Percentiles rank a stretch among this genome's conserved stretches.
phyloP scores from a whole-genome alignment of 2,797 vertebrate species.

The Pogoniulus pusillus region DNA sequence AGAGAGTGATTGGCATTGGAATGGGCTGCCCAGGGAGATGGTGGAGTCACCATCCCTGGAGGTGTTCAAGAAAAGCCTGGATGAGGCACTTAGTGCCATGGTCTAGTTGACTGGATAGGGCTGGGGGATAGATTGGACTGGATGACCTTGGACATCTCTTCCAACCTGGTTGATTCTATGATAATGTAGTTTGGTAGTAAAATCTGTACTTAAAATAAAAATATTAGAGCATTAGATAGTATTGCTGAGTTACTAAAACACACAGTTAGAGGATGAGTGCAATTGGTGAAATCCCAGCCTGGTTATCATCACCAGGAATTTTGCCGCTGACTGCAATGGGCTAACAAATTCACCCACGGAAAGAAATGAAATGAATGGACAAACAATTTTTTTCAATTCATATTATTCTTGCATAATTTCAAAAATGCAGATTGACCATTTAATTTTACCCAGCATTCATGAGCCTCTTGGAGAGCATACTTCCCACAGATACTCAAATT shows the following conservation, averaged over 20 bases:
- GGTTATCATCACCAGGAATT: neutral
- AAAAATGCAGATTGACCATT: neutral
- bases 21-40: no score
- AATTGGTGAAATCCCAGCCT: neutral
- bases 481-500: neutral
- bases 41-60: no score
- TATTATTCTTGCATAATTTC: neutral
- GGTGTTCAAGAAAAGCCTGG: no score
- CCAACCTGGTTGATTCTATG: no score
- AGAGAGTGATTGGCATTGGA: no score
- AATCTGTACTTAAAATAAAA: neutral
- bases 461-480: fast-evolving
- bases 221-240: neutral
- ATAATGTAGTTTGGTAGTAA: neutral
- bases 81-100: no score
- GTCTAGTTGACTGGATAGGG: no score
- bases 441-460: neutral
- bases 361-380: neutral
- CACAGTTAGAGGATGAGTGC: neutral
- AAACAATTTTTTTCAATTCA: neutral
- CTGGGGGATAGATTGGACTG: no score
- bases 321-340: neutral
- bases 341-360: neutral
- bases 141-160: no score
- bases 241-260: neutral